Base-by-base conservation (phyloP, 2,888 invertebrate genomes). In the Muscina levida region DNA sequence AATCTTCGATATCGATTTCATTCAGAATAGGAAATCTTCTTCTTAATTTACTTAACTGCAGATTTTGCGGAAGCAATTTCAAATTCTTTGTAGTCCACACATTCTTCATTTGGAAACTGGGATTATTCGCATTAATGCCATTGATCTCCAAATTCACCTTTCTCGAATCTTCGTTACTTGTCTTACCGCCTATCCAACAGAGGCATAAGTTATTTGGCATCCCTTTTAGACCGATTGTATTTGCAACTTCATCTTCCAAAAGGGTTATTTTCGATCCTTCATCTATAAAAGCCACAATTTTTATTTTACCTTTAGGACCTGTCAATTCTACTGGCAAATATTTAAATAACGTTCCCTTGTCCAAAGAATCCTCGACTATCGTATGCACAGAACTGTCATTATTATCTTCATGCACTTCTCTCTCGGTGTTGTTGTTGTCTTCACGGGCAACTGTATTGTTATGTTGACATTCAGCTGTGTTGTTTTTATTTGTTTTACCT, bases 121-220 rank as follows among this genome's bases (percentile, higher is more conserved):
- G 0, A 44, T 19, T 59, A 17, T 48, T 8, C 1, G 42, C 22
- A 62, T n/a, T 17, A 15, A 10, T 39, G 46, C 17, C 17, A 46
- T 37, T 53, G 0, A 77, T 68, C 17, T 77, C 57, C 11, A 68
- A 11, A 10, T 74, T n/a, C 39, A 81, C 31, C 5, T 57, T 70
- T 17, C 31, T 73, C 17, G 77, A 74, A 1, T 15, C 48, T 57
- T 80, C 80, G 13, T 42, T 73, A 8, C 39, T 77, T 13, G 48
- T 76, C 13, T 66, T 72, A 10, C 72, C 72, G 0, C 57, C 57
- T 53, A 80, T 80, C 80, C 73, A 80, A 10, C 70, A 57, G 2
- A 77, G 76, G 17, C 71, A 42, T 51, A 79, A 74, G 10, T 71
- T 74, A 51, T 44, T 59, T 24, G 46, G 11, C 4, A 17, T 11